Conservation (phyloP, 2,113 vertebrate genomes). For the Mastomys natalensis region DNA sequence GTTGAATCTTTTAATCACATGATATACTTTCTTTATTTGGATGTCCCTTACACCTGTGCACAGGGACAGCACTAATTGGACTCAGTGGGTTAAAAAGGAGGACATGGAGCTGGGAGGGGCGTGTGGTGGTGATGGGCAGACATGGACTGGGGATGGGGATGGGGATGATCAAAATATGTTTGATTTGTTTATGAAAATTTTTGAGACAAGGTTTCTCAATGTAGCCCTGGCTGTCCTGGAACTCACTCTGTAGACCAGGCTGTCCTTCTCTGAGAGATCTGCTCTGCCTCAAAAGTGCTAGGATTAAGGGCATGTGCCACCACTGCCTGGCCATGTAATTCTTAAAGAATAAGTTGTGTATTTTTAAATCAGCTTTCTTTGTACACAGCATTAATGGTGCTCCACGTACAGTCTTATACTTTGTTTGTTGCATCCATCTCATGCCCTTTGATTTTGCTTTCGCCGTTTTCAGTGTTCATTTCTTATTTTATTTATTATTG, state of each 20-base stretch:
- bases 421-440: background rate
- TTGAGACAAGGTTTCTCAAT: too few species aligned
- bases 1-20: background rate
- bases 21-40: background rate
- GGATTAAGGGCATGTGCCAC: too few species aligned
- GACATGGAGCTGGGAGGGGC: background rate
- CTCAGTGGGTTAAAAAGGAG: background rate
- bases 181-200: too few species aligned
- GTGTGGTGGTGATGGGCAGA: background rate
- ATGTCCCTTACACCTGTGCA: background rate
- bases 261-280: too few species aligned
- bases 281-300: too few species aligned
- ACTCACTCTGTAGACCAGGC: too few species aligned
- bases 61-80: background rate
- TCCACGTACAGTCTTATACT: background rate
- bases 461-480: background rate
- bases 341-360: background rate
- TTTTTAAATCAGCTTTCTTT: background rate
- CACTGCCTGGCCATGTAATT: background rate
- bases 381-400: constrained; percentile 18
- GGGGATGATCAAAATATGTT: background rate
- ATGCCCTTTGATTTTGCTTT: background rate
- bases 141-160: fast-evolving
- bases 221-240: too few species aligned
- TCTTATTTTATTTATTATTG: background rate